These are phyloP conservation scores for Neoarius graeffei DNA, from an alignment of 2,113 vertebrate species.

Conservation along the genomic window DNA sequence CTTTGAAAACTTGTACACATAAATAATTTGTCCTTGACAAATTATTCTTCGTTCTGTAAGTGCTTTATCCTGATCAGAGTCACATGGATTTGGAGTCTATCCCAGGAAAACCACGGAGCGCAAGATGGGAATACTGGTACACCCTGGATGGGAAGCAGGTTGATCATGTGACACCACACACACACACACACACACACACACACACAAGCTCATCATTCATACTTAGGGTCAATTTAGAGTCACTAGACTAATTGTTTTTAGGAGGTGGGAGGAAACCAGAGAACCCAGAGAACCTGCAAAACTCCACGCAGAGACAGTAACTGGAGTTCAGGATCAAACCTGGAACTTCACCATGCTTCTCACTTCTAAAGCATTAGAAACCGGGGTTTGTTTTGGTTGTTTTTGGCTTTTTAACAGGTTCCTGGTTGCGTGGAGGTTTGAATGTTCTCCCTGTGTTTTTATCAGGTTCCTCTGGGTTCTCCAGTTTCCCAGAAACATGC, in stretches of 20 bases:
- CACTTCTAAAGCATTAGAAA: neutral
- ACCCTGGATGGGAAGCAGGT: neutral
- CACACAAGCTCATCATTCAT: neutral
- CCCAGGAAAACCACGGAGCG: neutral
- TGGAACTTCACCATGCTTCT: neutral
- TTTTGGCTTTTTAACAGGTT: neutral
- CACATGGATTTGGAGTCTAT: neutral
- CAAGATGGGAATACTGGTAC: neutral
- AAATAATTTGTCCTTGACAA: neutral
- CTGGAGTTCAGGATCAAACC: neutral
- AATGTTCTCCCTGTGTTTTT: neutral
- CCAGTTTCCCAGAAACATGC: too few species aligned
- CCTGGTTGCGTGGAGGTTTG: neutral
- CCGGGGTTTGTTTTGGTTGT: neutral
- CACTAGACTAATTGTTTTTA: neutral
- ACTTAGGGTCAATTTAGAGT: too few species aligned
- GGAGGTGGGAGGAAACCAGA: neutral
- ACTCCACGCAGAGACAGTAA: neutral
- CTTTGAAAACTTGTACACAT: neutral
- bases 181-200: neutral
- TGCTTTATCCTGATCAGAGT: neutral
- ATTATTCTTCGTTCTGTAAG: neutral
- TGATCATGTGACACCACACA: neutral
- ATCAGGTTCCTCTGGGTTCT: neutral
- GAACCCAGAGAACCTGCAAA: neutral